A percentile compares a stretch with the other conserved stretches of the same genome.
Conservation (phyloP, 2,888 invertebrate species). For the Sarcophaga variegata region DNA sequence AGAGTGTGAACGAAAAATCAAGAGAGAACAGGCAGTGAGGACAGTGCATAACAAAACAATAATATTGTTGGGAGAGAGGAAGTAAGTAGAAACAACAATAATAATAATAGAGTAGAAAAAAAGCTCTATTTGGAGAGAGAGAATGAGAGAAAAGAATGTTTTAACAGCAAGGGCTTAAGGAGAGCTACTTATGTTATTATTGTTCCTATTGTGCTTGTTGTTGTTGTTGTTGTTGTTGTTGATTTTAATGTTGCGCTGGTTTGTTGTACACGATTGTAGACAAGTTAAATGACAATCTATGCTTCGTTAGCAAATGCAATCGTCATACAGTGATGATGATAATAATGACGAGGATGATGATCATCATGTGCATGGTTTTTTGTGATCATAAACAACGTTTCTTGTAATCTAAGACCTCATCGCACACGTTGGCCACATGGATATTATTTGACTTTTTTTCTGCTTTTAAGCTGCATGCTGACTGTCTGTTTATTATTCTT, state of each 20-base stretch:
- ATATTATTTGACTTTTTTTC: constrained; percentile 4
- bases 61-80: constrained; percentile 15
- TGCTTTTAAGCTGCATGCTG: constrained; percentile 49
- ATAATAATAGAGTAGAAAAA: constrained; percentile 1
- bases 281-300: constrained; percentile 61
- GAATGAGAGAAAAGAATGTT: background rate
- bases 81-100: background rate
- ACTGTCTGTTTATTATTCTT: background rate
- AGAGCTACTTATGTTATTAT: background rate
- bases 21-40: background rate
- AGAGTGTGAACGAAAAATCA: constrained; percentile 23
- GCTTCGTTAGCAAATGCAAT: constrained; percentile 35
- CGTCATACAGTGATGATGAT: constrained; percentile 23
- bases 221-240: background rate
- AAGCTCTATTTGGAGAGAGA: background rate
- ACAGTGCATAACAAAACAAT: constrained; percentile 5
- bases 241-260: constrained; percentile 32
- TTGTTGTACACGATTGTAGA: constrained; percentile 61
- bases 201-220: constrained; percentile 23
- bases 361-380: constrained; percentile 11
- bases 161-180: background rate
- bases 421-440: constrained; percentile 63
- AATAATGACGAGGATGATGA: constrained; percentile 17
- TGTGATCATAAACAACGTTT: constrained; percentile 11
- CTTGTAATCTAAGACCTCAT: constrained; percentile 62